Evolutionary conservation across 2,797 vertebrate species (phyloP), one percentile per base, ranked within the genome.

Genomic region (Crocodylus rhombifer): DNA sequence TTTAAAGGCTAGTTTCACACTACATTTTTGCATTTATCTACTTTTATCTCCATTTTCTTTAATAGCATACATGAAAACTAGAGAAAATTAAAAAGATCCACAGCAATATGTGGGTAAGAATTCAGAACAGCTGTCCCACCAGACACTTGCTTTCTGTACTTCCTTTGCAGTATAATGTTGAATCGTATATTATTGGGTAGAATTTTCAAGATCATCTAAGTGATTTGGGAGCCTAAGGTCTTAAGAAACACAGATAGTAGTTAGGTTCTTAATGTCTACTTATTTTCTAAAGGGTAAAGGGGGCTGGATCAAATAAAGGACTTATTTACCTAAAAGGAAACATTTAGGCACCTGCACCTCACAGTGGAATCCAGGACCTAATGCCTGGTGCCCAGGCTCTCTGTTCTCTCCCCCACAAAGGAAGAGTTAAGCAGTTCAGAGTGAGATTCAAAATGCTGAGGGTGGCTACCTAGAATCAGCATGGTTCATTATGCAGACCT

Each of bases 251-350:
- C 28, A 91, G 57, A 30, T 18, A 67, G 62, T 78, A 58, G 23
- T 26, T 56, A 78, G 64, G 84, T 51, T 25, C 86, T 63, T 33
- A 88, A 30, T 67, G 75, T 26, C 26, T 14, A 80, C 42, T 63
- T 1, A 78, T 81, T 30, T 64, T 2, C 42, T 63, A 84, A 88
- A 82, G 12, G 20, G 36, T 75, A 79, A 93, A 90, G 15, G 20
- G 62, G 20, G 62, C 80, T 82, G 71, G 4, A 81, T 83, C 75
- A 95, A 83, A 81, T 25, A 30, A 91, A 86, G 28, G 87, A 90
- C 85, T 77, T 80, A 77, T 80, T 26, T 4, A 81, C 90, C 87
- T 91, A 65, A 67, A 30, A 81, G 23, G 36, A 51, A 17, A 80
- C 36, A 36, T 61, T 85, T 84, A 75, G 71, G 60, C 76, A 67